Percentiles rank a stretch among this genome's conserved stretches.
These are phyloP conservation scores for Callopanchax toddi DNA, from an alignment of 2,113 vertebrate species.

Conservation along the genomic window DNA sequence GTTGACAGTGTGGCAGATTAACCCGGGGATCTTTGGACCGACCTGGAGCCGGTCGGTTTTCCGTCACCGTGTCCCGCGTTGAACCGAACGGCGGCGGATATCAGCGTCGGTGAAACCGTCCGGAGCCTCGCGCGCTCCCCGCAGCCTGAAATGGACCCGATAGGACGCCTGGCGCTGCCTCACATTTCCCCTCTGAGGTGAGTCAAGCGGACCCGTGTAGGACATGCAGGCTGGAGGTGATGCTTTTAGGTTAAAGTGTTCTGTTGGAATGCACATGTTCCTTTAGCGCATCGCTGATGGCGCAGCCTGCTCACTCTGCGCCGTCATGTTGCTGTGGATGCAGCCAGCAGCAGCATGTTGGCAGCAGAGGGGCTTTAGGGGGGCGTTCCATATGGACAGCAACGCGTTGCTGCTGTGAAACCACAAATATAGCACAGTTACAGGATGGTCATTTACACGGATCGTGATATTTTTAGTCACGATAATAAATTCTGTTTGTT, in stretches of 20 bases:
- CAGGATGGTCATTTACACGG: not conserved
- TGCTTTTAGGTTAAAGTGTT: slow-evolving; percentile 5
- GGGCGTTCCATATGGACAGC: slow-evolving; percentile 45
- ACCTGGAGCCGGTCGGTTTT: not conserved
- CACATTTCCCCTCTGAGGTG: slow-evolving; percentile 29
- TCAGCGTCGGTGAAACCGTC: not conserved
- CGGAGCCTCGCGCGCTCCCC: slow-evolving; percentile 10
- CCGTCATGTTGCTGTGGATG: slow-evolving; percentile 49
- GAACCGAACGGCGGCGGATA: not conserved
- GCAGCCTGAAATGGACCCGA: slow-evolving; percentile 16
- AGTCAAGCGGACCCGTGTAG: not conserved
- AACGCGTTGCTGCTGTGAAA: not conserved
- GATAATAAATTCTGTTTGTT: not conserved
- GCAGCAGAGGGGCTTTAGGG: slow-evolving; percentile 15
- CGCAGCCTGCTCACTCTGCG: slow-evolving; percentile 22
- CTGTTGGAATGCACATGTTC: not conserved
- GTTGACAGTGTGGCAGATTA: slow-evolving; percentile 46
- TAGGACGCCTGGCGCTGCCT: slow-evolving; percentile 35
- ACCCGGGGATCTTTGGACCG: slow-evolving; percentile 19
- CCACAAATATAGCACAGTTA: slow-evolving; percentile 1
- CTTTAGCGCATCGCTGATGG: slow-evolving; percentile 1
- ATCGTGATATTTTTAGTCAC: not conserved
- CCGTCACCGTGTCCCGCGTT: slow-evolving; percentile 3
- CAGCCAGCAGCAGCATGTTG: slow-evolving; percentile 59
- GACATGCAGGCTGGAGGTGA: slow-evolving; percentile 3